Conservation (phyloP, 2,113 vertebrate species). For the Uria lomvia region DNA sequence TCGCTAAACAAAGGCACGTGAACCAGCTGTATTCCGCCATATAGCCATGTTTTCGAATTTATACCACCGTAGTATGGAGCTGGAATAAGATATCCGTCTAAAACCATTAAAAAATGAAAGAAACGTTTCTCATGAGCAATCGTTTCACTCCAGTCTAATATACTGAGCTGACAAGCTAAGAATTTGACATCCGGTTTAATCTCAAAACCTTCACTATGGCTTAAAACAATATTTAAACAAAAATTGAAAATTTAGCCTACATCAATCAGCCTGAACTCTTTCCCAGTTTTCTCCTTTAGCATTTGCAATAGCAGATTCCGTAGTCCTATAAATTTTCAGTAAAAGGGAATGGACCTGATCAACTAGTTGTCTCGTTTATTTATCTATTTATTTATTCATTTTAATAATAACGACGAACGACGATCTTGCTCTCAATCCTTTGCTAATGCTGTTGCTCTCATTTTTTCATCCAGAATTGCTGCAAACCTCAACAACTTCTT, state of each 20-base stretch:
- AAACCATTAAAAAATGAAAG: background rate
- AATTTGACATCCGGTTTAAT: background rate
- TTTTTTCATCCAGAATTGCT: background rate
- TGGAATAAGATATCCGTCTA: slow-evolving; percentile 37
- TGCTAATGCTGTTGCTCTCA: background rate
- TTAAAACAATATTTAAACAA: background rate
- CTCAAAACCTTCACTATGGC: background rate
- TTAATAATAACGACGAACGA: background rate
- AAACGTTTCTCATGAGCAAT: background rate
- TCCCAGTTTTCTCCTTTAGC: background rate
- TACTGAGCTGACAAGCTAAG: background rate
- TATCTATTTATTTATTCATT: background rate
- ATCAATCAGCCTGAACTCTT: background rate
- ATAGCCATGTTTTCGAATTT: background rate
- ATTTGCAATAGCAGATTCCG: background rate
- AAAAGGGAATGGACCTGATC: background rate
- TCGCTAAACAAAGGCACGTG: background rate
- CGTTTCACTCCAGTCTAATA: background rate
- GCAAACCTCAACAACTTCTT: background rate
- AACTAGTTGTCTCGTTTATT: background rate
- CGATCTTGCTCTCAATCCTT: background rate
- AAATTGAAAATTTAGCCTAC: background rate
- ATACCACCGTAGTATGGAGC: slow-evolving; percentile 2
- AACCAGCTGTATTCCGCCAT: background rate
- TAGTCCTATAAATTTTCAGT: background rate